A percentile compares a stretch with the other conserved stretches of the same genome.
phyloP scores from a whole-genome alignment of 92 coral and sea anemone genomes.

The Meandrina meandrites region DNA sequence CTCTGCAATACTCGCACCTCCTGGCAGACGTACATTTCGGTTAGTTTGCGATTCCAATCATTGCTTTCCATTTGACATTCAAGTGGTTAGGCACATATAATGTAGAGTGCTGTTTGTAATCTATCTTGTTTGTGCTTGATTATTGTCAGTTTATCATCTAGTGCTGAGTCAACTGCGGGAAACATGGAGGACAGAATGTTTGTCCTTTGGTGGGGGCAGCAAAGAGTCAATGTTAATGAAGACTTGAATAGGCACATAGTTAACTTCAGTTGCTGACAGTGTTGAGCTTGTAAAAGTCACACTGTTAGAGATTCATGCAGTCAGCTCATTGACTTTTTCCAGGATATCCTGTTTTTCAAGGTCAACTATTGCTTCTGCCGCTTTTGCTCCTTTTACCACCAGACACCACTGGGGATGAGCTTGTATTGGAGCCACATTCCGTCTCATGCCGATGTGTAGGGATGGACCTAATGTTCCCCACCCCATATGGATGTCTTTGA shows the following conservation, averaged over 20 bases:
- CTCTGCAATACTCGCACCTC: neutral
- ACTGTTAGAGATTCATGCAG: conserved; percentile 49
- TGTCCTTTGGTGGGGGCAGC: conserved; percentile 4
- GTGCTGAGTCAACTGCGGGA: neutral
- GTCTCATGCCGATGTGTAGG: conserved; percentile 33
- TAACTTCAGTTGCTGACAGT: neutral
- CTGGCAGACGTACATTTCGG: too few species aligned
- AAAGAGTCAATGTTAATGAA: neutral
- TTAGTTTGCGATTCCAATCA: too few species aligned
- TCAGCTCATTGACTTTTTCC: conserved; percentile 42
- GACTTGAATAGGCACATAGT: too few species aligned
- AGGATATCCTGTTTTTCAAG: conserved; percentile 40
- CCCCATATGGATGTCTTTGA: conserved; percentile 18
- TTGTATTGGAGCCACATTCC: conserved; percentile 37
- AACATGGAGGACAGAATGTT: conserved; percentile 4
- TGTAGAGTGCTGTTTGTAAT: too few species aligned
- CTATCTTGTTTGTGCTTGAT: too few species aligned
- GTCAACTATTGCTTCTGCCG: conserved; percentile 31
- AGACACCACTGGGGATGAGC: conserved; percentile 52
- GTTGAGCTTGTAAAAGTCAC: too few species aligned
- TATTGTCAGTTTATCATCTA: too few species aligned
- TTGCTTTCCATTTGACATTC: too few species aligned
- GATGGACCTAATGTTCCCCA: conserved; percentile 52
- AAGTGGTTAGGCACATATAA: too few species aligned
- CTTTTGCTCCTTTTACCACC: conserved; percentile 36